Evolutionary conservation across 2,888 invertebrate species (phyloP).

Genomic region (Nemurella pictetii): DNA sequence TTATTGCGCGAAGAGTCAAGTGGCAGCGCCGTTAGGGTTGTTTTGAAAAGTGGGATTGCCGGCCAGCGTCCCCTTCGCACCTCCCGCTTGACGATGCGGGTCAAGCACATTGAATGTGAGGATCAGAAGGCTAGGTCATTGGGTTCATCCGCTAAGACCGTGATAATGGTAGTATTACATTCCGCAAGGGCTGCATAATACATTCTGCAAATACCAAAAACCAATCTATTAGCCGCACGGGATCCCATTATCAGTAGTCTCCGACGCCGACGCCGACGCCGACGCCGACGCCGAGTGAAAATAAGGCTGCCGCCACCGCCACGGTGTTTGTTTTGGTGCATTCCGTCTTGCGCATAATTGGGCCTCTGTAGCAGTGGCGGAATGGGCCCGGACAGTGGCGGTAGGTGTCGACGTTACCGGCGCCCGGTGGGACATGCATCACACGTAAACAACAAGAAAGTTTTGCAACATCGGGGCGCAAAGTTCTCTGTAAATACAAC

Average conservation of each 20-base stretch:
- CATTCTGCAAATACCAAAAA: conserved; percentile 2
- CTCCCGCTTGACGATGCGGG: not conserved
- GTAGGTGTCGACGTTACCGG: too few species aligned
- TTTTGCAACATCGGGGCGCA: not conserved
- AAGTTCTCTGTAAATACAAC: not conserved
- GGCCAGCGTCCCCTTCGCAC: not conserved
- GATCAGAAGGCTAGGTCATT: conserved; percentile 2
- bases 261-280: too few species aligned
- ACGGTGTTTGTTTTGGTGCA: not conserved
- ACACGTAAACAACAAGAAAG: not conserved
- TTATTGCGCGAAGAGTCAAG: not conserved
- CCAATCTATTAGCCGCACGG: not conserved
- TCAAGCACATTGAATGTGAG: not conserved
- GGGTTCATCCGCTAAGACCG: conserved; percentile 7
- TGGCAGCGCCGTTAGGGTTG: not conserved
- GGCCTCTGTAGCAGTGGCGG: not conserved
- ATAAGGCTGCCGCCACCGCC: not conserved
- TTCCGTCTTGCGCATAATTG: not conserved
- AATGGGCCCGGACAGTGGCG: not conserved
- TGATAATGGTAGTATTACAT: conserved; percentile 2
- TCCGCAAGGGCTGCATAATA: not conserved
- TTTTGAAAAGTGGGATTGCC: not conserved
- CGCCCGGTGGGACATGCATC: not conserved
- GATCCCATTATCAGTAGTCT: too few species aligned
- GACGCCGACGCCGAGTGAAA: too few species aligned